Base-by-base conservation (phyloP, 1,140 invertebrate species). In the Melanaphis sacchari region DNA sequence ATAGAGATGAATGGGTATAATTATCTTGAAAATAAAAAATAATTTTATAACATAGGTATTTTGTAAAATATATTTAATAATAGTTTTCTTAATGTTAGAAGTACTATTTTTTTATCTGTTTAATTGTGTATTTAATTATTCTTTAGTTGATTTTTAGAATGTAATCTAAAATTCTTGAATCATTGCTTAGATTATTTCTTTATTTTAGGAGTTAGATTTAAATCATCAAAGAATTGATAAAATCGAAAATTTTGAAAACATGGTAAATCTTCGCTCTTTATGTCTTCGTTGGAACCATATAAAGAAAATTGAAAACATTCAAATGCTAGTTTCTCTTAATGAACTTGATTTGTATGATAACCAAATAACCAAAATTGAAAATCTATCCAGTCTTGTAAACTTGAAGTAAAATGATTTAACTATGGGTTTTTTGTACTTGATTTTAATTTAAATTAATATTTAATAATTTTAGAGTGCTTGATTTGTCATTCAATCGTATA, bases 281-380 rank as follows among this genome's bases (percentile, higher is more conserved):
- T 98, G 97, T 95, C 96, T 99, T 41, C 96, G 98, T 85, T 99
- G 99, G 97, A 99, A 99, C 96, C 96, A 99, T 1, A 98, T 99
- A 24, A 99, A 98, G 94, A 98, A 98, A 95, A 99, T 99, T 95
- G 98, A 99, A 95, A 98, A 98, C 95, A 95, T 99, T 40, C 95
- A 97, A 93, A 97, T 96, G 2, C 95, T 99, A 18, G 96, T 95
- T 6, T 98, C 96, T 38, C 95, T 99, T 1, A 96, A 96, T 87
- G 98, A 99, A 95, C 95, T 99, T 91, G 99, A 99, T 94, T 96
- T 99, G 2, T 99, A 99, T 95, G 99, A 99, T 95, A 99, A 99
- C 96, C 98, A 99, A 96, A 98, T 99, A 87, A 97, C 97, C 2
- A 96, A 96, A 94, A 98, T 99, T 94, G 98, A 99, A 95, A 98